Percentiles rank a stretch among this genome's conserved stretches.
Conservation (phyloP, 64 coral and sea anemone species). For the Acropora tenuis region DNA sequence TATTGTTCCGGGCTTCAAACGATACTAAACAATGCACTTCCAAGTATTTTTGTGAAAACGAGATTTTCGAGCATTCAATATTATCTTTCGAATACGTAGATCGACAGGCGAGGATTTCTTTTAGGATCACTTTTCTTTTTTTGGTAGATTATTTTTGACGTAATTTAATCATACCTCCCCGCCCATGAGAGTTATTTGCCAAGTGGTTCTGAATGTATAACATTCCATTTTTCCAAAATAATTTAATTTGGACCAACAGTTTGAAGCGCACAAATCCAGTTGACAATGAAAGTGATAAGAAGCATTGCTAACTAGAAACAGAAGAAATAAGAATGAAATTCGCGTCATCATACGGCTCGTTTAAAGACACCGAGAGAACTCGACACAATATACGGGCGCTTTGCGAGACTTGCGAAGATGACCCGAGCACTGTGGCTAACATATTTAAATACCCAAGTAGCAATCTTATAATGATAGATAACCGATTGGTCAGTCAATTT, state of each 20-base stretch:
- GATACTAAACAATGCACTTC: background rate
- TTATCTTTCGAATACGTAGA: background rate
- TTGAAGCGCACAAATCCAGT: background rate
- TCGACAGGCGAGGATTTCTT: background rate
- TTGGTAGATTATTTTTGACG: background rate
- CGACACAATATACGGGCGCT: background rate
- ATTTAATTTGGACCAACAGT: background rate
- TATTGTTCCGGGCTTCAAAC: background rate
- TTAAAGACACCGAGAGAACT: background rate
- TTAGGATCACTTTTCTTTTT: background rate
- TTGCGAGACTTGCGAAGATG: background rate
- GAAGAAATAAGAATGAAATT: background rate
- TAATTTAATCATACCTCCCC: background rate
- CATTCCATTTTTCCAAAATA: constrained; percentile 6
- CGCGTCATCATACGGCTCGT: too few species aligned
- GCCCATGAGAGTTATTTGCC: background rate
- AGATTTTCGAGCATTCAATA: background rate
- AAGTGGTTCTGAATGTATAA: background rate
- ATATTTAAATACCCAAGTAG: background rate
- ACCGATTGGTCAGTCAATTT: background rate
- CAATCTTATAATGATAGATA: background rate
- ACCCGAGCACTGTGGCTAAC: background rate
- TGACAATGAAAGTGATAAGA: background rate
- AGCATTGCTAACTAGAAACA: background rate
- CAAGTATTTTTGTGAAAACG: background rate